Conservation (phyloP, 1,140 invertebrate genomes). For the Rhagoletis pomonella region DNA sequence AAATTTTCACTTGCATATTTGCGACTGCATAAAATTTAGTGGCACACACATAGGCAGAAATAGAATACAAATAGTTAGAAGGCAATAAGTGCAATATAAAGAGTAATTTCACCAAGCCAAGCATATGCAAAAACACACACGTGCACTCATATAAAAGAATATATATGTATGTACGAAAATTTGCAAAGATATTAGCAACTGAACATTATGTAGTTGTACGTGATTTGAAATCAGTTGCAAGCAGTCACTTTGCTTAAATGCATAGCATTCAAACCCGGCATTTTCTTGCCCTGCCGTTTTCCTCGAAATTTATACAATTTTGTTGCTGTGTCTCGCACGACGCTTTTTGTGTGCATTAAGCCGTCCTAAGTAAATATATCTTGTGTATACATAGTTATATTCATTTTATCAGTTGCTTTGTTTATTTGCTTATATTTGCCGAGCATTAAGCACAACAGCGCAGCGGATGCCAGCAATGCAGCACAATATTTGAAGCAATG, state of each 20-base stretch:
- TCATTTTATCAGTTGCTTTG: neutral
- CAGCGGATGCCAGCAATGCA: slow-evolving; percentile 22
- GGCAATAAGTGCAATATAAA: slow-evolving; percentile 13
- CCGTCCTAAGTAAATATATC: neutral
- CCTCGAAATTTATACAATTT: neutral
- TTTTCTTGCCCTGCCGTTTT: neutral
- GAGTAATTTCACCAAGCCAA: neutral
- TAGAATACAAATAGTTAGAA: neutral
- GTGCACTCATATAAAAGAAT: neutral
- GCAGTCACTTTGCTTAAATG: slow-evolving; percentile 29
- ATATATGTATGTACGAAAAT: neutral
- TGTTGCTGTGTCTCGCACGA: neutral
- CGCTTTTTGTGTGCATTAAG: neutral
- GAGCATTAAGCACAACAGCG: neutral
- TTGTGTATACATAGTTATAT: neutral
- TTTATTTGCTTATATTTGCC: neutral
- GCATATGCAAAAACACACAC: neutral
- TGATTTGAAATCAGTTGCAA: slow-evolving; percentile 51
- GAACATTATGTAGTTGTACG: slow-evolving; percentile 5
- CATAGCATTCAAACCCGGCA: neutral
- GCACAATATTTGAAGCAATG: slow-evolving; percentile 26
- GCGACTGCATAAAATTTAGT: slow-evolving; percentile 27
- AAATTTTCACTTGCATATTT: slow-evolving; percentile 50
- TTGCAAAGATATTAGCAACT: neutral
- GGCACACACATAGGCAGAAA: neutral